Evolutionary conservation across 1,140 invertebrate species (phyloP).

Genomic region (Leptonema lineaticorne): DNA sequence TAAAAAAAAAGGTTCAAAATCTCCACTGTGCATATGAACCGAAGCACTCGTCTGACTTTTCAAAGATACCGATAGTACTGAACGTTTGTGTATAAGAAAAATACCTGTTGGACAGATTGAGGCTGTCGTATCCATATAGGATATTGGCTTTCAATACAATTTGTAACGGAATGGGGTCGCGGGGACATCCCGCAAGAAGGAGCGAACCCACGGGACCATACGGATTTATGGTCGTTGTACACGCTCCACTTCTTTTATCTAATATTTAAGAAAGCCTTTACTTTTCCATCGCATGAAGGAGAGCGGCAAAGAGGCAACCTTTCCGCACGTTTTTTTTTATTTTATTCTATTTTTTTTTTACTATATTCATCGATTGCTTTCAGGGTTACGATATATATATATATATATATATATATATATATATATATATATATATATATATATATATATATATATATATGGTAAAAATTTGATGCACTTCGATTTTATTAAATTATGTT

Average conservation of each 20-base stretch:
- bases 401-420: too few species aligned
- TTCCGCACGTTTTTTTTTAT: too few species aligned
- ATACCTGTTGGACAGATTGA: constrained; percentile 39
- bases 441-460: too few species aligned
- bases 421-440: too few species aligned
- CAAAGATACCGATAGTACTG: neutral
- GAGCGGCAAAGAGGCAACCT: neutral
- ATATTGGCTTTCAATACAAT: constrained; percentile 35
- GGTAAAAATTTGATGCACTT: too few species aligned
- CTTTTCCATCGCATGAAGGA: neutral
- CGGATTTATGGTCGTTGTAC: constrained; percentile 34
- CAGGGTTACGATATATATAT: too few species aligned
- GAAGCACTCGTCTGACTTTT: constrained; percentile 6
- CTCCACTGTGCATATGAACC: neutral
- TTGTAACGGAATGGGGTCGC: constrained; percentile 31
- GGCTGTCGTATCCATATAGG: constrained; percentile 16
- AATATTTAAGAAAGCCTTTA: constrained; percentile 37
- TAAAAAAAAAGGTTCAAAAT: too few species aligned
- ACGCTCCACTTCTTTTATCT: constrained; percentile 34
- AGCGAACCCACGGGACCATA: constrained; percentile 19
- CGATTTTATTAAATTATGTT: too few species aligned
- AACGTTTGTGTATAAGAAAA: neutral
- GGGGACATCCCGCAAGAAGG: neutral
- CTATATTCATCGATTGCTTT: too few species aligned
- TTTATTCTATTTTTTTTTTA: too few species aligned